A percentile compares a stretch with the other conserved stretches of the same genome.
Conservation (phyloP, 2,797 vertebrate species). For the Melanogrammus aeglefinus region DNA sequence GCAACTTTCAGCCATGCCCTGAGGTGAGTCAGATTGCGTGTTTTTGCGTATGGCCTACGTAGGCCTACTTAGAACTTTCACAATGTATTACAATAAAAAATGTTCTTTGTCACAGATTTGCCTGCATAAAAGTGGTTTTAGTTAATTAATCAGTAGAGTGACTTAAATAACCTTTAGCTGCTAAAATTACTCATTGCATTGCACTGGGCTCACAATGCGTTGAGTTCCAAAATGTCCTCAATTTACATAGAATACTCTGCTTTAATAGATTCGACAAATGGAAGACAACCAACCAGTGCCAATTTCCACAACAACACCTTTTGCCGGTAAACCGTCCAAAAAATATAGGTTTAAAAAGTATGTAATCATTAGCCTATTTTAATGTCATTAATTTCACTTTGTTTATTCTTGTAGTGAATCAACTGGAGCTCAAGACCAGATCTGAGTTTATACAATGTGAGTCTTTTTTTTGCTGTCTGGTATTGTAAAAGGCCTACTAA, state of each 20-base stretch:
- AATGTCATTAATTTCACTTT: neutral
- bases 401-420: neutral
- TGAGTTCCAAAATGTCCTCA: neutral
- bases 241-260: neutral
- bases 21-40: neutral
- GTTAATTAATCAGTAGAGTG: neutral
- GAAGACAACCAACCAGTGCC: neutral
- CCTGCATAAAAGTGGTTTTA: neutral
- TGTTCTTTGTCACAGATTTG: neutral
- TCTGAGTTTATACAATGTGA: constrained; percentile 38
- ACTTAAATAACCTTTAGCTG: neutral
- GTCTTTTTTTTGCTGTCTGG: constrained; percentile 10
- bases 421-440: constrained; percentile 34
- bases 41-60: neutral
- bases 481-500: neutral
- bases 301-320: neutral
- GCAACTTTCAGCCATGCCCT: neutral
- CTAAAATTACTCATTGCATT: no score
- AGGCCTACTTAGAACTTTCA: neutral
- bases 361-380: neutral
- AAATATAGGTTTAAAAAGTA: neutral
- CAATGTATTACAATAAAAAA: neutral
- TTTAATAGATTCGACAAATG: neutral
- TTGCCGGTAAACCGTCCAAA: neutral
- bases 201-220: neutral